Conservation (phyloP, 2,113 vertebrate genomes). For the Myiopsitta monachus region DNA sequence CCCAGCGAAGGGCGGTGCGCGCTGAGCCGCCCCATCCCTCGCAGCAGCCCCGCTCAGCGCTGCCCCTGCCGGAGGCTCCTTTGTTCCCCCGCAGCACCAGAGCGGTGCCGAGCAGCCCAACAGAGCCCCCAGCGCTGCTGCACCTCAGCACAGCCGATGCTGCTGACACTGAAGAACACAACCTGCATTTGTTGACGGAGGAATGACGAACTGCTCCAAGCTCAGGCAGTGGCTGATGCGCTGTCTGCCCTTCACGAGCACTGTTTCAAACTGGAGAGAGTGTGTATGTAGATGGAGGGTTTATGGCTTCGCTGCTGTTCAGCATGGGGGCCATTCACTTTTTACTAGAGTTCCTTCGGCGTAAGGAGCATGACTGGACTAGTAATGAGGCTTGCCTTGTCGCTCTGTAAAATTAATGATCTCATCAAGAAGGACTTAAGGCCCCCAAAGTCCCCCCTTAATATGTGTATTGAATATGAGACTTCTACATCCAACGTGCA, state of each 20-base stretch:
- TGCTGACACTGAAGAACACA: neutral
- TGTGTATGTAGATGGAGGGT: neutral
- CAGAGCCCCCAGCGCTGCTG: rapidly evolving
- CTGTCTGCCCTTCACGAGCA: neutral
- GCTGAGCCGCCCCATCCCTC: neutral
- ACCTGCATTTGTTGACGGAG: neutral
- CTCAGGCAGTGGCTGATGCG: neutral
- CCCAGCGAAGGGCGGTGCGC: neutral
- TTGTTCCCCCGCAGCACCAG: neutral
- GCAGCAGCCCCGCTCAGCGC: neutral
- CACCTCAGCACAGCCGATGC: neutral
- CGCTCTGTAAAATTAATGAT: neutral
- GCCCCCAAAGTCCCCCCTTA: no score
- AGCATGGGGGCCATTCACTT: neutral
- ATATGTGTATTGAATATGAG: neutral
- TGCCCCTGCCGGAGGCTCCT: neutral
- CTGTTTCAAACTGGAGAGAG: neutral
- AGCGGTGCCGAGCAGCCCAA: neutral
- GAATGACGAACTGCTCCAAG: neutral
- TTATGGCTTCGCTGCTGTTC: neutral
- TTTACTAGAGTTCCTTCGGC: neutral
- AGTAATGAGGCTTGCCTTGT: neutral
- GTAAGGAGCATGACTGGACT: neutral
- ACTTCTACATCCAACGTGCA: rapidly evolving
- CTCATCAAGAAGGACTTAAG: neutral